Percentiles rank a stretch among this genome's conserved stretches.
phyloP scores from a whole-genome alignment of 2,888 invertebrate species.

The Xestobium rufovillosum region DNA sequence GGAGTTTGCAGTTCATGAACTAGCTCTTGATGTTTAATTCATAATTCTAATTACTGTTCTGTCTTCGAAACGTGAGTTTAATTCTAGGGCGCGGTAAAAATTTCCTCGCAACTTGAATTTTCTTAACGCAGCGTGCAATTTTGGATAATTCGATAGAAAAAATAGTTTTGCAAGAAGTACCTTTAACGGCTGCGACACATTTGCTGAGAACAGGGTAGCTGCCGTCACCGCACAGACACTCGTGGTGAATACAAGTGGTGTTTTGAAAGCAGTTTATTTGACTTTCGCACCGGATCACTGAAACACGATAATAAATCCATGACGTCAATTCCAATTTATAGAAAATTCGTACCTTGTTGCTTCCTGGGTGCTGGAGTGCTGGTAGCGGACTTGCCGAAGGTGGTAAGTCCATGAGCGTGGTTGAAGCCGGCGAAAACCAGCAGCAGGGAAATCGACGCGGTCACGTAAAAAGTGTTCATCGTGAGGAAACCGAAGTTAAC shows the following conservation, averaged over 20 bases:
- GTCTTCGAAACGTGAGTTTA: conserved; percentile 9
- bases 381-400: conserved; percentile 40
- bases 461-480: conserved; percentile 42
- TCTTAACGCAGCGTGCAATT: too few species aligned
- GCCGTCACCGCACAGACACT: conserved; percentile 40
- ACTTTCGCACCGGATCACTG: conserved; percentile 34
- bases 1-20: conserved; percentile 13
- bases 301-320: conserved; percentile 22
- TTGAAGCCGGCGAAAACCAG: conserved; percentile 45
- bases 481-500: conserved; percentile 32
- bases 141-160: too few species aligned
- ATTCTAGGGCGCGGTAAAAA: conserved; percentile 10
- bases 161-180: conserved; percentile 23
- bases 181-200: conserved; percentile 33
- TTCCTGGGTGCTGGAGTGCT: conserved; percentile 26
- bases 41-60: conserved; percentile 13
- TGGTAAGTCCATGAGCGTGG: conserved; percentile 42
- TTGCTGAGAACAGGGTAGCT: conserved; percentile 36
- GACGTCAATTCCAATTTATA: conserved; percentile 17
- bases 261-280: conserved; percentile 36
- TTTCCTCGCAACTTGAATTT: too few species aligned
- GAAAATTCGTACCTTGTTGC: conserved; percentile 32
- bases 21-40: conserved; percentile 19
- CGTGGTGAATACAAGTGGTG: conserved; percentile 36
- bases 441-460: conserved; percentile 49